phyloP scores from a whole-genome alignment of 92 coral and sea anemone species.

The Isaurus tuberculatus region DNA sequence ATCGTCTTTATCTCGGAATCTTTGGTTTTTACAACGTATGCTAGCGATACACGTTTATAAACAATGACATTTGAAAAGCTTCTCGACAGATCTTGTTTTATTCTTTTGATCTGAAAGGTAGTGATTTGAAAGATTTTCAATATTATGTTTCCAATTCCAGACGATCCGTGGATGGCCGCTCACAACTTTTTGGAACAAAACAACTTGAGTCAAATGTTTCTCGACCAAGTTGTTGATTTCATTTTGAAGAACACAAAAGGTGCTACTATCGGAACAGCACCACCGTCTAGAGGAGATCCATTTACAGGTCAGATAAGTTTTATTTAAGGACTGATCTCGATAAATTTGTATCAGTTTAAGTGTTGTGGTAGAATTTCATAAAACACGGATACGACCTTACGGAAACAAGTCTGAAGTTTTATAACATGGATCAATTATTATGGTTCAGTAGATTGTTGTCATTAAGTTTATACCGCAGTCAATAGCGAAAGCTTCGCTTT shows the following conservation, averaged over 20 bases:
- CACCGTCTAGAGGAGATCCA: conserved; percentile 77
- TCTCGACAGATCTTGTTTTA: background rate
- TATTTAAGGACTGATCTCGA: too few relatives aligned
- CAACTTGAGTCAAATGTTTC: conserved; percentile 90
- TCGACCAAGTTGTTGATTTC: conserved; percentile 96
- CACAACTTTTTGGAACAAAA: conserved; percentile 92
- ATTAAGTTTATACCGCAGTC: too few relatives aligned
- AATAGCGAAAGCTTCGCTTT: too few relatives aligned
- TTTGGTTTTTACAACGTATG: too few relatives aligned
- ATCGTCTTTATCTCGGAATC: too few relatives aligned
- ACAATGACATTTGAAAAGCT: too few relatives aligned
- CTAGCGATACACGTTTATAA: too few relatives aligned
- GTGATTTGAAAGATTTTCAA: background rate
- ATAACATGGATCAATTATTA: too few relatives aligned
- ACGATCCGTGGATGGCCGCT: conserved; percentile 99
- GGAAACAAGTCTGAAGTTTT: too few relatives aligned
- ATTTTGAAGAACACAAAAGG: conserved; percentile 87
- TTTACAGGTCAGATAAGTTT: conserved; percentile 76
- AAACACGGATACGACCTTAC: background rate
- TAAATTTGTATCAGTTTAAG: background rate
- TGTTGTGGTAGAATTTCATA: background rate
- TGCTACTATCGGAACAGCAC: conserved; percentile 84
- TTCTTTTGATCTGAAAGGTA: background rate
- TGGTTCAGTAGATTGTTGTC: too few relatives aligned
- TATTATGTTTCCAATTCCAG: conserved; percentile 37